Evolutionary conservation across 2,888 invertebrate species (phyloP).

Genomic region (Crocallis elinguaria): DNA sequence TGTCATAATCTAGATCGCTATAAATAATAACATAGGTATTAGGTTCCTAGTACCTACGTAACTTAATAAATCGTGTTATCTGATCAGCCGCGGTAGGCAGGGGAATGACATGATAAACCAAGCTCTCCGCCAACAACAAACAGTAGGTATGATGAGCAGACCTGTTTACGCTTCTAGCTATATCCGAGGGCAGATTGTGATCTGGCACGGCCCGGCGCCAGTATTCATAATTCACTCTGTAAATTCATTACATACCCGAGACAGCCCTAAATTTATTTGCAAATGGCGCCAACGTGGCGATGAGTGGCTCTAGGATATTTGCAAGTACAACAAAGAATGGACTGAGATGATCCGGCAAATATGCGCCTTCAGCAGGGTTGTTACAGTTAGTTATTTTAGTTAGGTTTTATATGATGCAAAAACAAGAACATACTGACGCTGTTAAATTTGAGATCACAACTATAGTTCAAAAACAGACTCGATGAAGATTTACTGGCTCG

Average conservation of each 20-base stretch:
- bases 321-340: constrained; percentile 67
- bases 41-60: constrained; percentile 32
- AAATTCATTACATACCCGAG: constrained; percentile 78
- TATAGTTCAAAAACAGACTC: no score
- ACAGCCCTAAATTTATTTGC: constrained; percentile 82
- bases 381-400: constrained; percentile 4
- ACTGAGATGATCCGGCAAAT: constrained; percentile 31
- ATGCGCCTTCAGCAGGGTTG: constrained; percentile 31
- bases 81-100: constrained; percentile 49
- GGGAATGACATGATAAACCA: constrained; percentile 58
- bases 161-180: constrained; percentile 64
- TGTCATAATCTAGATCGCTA: constrained; percentile 22
- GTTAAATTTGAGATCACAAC: background rate
- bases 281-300: constrained; percentile 77
- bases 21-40: constrained; percentile 21
- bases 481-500: background rate
- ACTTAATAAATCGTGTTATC: constrained; percentile 52
- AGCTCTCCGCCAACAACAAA: constrained; percentile 50
- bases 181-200: constrained; percentile 69
- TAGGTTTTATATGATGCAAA: no score
- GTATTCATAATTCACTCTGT: constrained; percentile 76
- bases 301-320: constrained; percentile 71
- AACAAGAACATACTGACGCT: background rate
- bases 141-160: constrained; percentile 60
- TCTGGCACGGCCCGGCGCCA: constrained; percentile 72